Conservation (phyloP, 2,888 invertebrate genomes). For the Chloroclystis v-ata region DNA sequence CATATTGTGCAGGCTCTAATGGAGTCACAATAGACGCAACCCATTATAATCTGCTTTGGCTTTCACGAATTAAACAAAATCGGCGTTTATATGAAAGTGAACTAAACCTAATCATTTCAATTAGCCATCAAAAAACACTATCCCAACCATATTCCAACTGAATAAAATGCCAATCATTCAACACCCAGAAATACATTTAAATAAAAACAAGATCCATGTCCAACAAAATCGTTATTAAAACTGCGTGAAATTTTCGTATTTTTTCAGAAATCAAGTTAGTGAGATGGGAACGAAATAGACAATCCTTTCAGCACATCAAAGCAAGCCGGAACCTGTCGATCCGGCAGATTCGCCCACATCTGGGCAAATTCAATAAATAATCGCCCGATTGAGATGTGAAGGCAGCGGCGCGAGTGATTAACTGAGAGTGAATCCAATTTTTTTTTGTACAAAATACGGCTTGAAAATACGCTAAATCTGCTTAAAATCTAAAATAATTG, state of each 20-base stretch:
- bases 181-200: neutral
- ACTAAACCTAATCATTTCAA: too few species aligned
- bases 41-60: too few species aligned
- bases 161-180: too few species aligned
- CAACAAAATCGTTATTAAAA: neutral
- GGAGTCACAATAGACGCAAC: neutral
- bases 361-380: constrained; percentile 53
- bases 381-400: constrained; percentile 30
- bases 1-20: neutral
- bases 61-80: too few species aligned
- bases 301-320: constrained; percentile 47
- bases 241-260: constrained; percentile 5
- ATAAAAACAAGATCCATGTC: neutral
- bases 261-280: constrained; percentile 11
- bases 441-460: neutral
- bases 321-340: constrained; percentile 36
- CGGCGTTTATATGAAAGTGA: too few species aligned
- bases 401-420: constrained; percentile 11
- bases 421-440: neutral
- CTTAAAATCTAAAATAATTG: too few species aligned
- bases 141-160: too few species aligned
- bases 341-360: constrained; percentile 36
- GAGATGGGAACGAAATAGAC: constrained; percentile 31
- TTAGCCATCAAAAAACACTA: too few species aligned
- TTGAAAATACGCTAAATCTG: too few species aligned